Base-by-base conservation (phyloP, 2,888 invertebrate genomes). In the Lasius platythorax region DNA sequence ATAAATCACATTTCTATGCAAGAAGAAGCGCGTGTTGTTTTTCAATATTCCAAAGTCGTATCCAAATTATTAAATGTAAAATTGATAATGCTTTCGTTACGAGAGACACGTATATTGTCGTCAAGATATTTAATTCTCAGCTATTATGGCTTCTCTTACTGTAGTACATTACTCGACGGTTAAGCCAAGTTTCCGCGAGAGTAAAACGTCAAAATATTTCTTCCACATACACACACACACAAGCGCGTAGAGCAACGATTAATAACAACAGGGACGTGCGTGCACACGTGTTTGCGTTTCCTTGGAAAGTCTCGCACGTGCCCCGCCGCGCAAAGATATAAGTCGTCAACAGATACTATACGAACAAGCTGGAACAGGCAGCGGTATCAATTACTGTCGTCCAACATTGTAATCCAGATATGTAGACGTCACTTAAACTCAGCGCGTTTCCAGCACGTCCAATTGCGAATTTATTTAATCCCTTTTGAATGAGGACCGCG, bases 381-480 rank as follows among this genome's bases (percentile, higher is more conserved):
- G 64, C 82, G 30, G 53, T 81, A 81, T 79, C 83, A 70, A 81
- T 83, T 79, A 81, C 67, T 70, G 83, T 63, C 78, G 70, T 50
- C 79, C 74, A 84, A 81, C 86, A 87, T 86, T 81, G 85, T 74
- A 87, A 85, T 78, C 82, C 87, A 87, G 87, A 88, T 89, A 86
- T 87, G 84, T 87, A 88, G 86, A 76, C 75, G 86, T 86, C 87
- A 89, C 87, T 89, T 87, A 53, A 53, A 87, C 79, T 37, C 28
- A 87, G 86, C 78, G 83, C 87, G 86, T 83, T 86, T 87, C 87
- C 67, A 78, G 86, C 82, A 84, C 76, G 82, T 84, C 84, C 88
- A 88, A 89, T 81, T 85, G 89, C 89, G 87, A 89, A 85, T 85
- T 89, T 89, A 86, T 81, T 89, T 89, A 89, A 89, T 89, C 87